phyloP scores from a whole-genome alignment of 2,113 vertebrate species.

The Sardina pilchardus region DNA sequence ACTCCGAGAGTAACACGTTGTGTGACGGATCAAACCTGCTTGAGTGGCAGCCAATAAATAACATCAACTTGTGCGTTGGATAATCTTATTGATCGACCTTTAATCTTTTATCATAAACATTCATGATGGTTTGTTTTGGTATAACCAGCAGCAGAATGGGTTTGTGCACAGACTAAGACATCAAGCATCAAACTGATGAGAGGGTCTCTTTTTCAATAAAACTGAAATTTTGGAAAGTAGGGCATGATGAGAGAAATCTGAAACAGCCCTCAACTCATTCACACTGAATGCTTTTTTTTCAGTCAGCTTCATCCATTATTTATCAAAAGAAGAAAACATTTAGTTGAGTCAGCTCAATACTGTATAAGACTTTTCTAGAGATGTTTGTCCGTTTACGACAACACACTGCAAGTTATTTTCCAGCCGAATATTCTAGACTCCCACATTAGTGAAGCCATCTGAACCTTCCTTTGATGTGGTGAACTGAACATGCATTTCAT shows the following conservation, averaged over 20 bases:
- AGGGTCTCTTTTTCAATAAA: background rate
- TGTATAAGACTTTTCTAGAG: background rate
- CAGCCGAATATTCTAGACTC: background rate
- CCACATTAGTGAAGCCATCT: background rate
- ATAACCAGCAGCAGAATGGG: background rate
- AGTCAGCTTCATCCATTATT: background rate
- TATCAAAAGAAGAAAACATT: background rate
- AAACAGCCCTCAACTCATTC: background rate
- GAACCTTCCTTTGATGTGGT: too few relatives aligned
- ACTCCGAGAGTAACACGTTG: background rate
- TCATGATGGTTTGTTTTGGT: background rate
- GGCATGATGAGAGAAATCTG: background rate
- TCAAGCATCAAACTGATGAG: background rate
- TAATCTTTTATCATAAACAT: conserved; percentile 11
- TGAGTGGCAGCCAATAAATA: background rate
- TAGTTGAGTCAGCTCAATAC: background rate
- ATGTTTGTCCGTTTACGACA: background rate
- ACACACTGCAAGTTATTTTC: background rate
- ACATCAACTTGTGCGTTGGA: background rate
- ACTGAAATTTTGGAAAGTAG: background rate
- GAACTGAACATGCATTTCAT: background rate
- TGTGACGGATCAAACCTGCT: background rate
- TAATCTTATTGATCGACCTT: background rate
- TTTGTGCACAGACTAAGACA: background rate
- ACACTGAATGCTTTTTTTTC: conserved; percentile 5